Evolutionary conservation across 1,140 invertebrate species (phyloP).

Genomic region (Cheumatopsyche charites): DNA sequence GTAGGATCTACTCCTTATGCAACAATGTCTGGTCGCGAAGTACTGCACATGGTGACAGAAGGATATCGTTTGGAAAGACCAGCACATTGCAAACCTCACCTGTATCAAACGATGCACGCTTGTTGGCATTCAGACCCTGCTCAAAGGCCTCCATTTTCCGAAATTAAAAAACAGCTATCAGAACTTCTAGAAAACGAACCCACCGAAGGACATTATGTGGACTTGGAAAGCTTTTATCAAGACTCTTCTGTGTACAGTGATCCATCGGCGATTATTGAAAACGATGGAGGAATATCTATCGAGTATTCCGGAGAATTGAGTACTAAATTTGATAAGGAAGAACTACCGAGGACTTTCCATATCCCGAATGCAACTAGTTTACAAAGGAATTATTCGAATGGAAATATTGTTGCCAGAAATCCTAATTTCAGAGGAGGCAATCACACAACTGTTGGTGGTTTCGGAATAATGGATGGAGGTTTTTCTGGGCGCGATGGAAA

Average conservation of each 20-base stretch:
- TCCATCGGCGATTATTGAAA: conserved; percentile 59
- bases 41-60: conserved; percentile 75
- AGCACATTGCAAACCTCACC: conserved; percentile 74
- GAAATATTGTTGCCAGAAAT: conserved; percentile 26
- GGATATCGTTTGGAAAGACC: conserved; percentile 78
- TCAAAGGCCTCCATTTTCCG: conserved; percentile 74
- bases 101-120: conserved; percentile 75
- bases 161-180: conserved; percentile 71
- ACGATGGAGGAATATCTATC: conserved; percentile 58
- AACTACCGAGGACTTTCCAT: conserved; percentile 38
- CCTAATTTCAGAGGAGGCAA: conserved; percentile 35
- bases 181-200: conserved; percentile 73
- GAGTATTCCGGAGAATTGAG: conserved; percentile 55
- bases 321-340: conserved; percentile 33
- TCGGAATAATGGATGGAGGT: conserved; percentile 42
- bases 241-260: conserved; percentile 67
- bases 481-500: conserved; percentile 49
- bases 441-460: conserved; percentile 42
- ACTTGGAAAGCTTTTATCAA: conserved; percentile 77
- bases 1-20: conserved; percentile 82
- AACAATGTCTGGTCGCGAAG: conserved; percentile 78
- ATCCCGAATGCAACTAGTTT: conserved; percentile 24
- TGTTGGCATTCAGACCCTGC: conserved; percentile 79
- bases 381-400: conserved; percentile 34
- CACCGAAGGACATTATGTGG: conserved; percentile 74